Evolutionary conservation across 30 jellyfish, hydroid and myxozoan species (phyloP), one percentile per base, ranked within the genome.

Genomic region (Hydra vulgaris): DNA sequence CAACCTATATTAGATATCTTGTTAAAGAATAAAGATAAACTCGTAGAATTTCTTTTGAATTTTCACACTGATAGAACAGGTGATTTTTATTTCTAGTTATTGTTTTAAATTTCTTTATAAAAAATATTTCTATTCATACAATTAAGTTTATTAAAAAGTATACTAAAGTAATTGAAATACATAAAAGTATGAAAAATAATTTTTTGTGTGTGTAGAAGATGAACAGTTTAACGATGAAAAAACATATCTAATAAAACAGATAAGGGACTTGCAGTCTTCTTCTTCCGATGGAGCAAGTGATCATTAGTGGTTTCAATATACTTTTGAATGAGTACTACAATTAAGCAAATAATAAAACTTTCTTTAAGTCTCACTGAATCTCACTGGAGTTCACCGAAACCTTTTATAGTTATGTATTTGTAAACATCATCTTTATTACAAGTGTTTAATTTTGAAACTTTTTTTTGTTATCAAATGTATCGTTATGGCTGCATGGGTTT

Each of bases 31-130:
- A 93, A 88, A 78, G 95, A 84, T 20, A 89, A 89, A 67, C 88
- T 93, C 7, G 96, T 93, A 15, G 96, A 93, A 52, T 93, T 87
- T 72, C 83, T 93, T 26, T 72, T 88, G 56, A 84, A 84, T 53
- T 93, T 93, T 76, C 99, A 93, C 88, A 84, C 96, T 1, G 99
- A 93, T 70, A 80, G 99, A 72, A 93, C 96, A 15, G 99, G 99
- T 93, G 72, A 12, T 81, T 25, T 5, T 74, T 24, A 7, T 76
- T 66, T 15, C 80, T 21, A 19, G 17, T 73, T 17, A 19, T 21
- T 73, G 27, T 0, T 21, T 73, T 7, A 18, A 21, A 5, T 40
- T n/a, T n/a, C n/a, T n/a, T n/a, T n/a, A n/a, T n/a, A n/a, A n/a
- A n/a, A n/a, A n/a, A n/a, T n/a, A n/a, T n/a, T n/a, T n/a, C n/a